These are phyloP conservation scores for Syngnathus scovelli DNA, from an alignment of 2,113 vertebrate species.

Conservation along the genomic window DNA sequence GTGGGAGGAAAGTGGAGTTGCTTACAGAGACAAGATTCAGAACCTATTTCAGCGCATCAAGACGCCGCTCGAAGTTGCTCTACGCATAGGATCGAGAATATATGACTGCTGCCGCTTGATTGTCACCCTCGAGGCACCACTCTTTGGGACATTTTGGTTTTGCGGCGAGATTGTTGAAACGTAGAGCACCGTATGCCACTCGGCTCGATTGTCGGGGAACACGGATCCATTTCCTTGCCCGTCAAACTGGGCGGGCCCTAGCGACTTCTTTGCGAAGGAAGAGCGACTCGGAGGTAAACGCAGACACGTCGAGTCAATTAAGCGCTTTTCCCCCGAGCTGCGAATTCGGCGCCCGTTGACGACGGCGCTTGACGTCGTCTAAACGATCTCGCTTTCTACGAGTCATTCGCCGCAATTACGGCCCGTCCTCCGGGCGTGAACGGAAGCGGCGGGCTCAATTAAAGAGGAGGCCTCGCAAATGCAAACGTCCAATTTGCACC, in stretches of 20 bases:
- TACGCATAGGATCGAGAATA: background rate
- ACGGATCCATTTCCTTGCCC: background rate
- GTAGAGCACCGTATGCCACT: too few species aligned
- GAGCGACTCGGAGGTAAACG: background rate
- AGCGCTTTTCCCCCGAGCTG: background rate
- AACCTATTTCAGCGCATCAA: background rate
- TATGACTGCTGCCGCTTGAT: background rate
- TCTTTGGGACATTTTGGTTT: too few species aligned
- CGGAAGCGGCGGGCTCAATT: background rate
- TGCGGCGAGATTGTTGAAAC: too few species aligned
- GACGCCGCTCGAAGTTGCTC: background rate
- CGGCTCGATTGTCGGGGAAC: too few species aligned
- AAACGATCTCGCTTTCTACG: background rate
- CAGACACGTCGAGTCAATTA: slow-evolving; percentile 1
- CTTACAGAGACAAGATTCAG: background rate
- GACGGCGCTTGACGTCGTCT: background rate
- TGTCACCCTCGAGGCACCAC: background rate
- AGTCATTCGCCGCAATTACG: slow-evolving; percentile 8
- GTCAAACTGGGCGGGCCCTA: background rate
- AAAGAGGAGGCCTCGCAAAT: background rate
- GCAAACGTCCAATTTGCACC: background rate
- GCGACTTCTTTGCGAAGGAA: slow-evolving; percentile 20
- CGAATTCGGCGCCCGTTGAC: background rate
- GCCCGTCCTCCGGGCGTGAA: background rate
- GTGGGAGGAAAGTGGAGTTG: background rate